phyloP scores from a whole-genome alignment of 2,888 invertebrate species.

The Mycalesis mineus region DNA sequence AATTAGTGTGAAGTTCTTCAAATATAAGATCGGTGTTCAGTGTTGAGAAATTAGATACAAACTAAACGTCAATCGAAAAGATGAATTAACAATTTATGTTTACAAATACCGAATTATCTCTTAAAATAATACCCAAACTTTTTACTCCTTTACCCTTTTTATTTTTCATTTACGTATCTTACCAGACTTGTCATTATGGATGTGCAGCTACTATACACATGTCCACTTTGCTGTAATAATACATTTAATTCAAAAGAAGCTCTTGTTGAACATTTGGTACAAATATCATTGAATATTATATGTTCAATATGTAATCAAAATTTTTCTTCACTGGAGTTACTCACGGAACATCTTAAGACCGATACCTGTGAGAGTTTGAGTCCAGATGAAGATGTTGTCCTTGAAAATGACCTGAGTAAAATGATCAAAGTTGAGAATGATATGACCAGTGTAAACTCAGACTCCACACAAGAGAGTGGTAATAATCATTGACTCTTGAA shows the following conservation, averaged over 20 bases:
- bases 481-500: neutral
- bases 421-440: conserved; percentile 9
- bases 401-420: neutral
- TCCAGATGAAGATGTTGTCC: neutral
- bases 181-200: conserved; percentile 61
- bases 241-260: conserved; percentile 77
- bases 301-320: conserved; percentile 80
- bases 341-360: conserved; percentile 78
- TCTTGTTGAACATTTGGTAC: conserved; percentile 74
- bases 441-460: neutral
- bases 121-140: neutral
- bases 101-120: conserved; percentile 41
- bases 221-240: conserved; percentile 82
- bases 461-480: conserved; percentile 2
- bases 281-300: conserved; percentile 66
- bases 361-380: conserved; percentile 43
- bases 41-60: conserved; percentile 61
- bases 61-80: conserved; percentile 49
- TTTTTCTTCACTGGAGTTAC: conserved; percentile 71
- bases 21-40: conserved; percentile 38
- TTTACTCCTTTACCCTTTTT: neutral
- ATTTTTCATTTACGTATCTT: conserved; percentile 8
- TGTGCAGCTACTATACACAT: conserved; percentile 60
- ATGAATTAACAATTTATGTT: conserved; percentile 43
- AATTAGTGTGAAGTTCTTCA: conserved; percentile 74